phyloP scores from a whole-genome alignment of 2,113 vertebrate species.

The Emydura subglobosa region DNA sequence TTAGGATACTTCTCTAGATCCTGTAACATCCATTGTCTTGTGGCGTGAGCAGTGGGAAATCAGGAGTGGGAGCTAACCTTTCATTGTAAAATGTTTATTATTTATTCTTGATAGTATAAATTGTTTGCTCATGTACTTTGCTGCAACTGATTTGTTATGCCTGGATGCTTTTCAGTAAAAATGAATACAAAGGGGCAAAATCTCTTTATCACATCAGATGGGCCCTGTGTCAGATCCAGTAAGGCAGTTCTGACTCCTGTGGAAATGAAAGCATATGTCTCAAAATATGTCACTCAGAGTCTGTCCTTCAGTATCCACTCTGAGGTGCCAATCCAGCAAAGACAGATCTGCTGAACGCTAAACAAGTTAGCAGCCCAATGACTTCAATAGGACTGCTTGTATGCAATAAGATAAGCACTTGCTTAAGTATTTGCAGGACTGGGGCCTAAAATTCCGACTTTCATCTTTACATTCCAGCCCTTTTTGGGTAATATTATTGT shows the following conservation, averaged over 20 bases:
- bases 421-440: not conserved
- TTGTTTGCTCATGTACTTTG: not conserved
- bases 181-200: not conserved
- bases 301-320: not conserved
- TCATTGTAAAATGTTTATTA: rapidly evolving
- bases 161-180: not conserved
- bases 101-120: not conserved
- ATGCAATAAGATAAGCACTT: not conserved
- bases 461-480: not conserved
- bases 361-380: not conserved
- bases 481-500: not conserved
- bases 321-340: rapidly evolving
- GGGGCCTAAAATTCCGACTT: not conserved
- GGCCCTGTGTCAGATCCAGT: rapidly evolving
- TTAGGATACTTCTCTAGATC: not conserved
- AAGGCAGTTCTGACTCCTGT: not conserved
- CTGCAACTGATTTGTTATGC: not conserved
- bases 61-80: rapidly evolving
- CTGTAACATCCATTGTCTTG: not conserved
- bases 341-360: not conserved
- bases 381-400: not conserved
- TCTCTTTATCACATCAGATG: not conserved
- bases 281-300: not conserved
- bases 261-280: not conserved
- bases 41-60: not conserved